Evolutionary conservation across 2,888 invertebrate species (phyloP), one percentile per base, ranked within the genome.

Genomic region (Troilus luridus): DNA sequence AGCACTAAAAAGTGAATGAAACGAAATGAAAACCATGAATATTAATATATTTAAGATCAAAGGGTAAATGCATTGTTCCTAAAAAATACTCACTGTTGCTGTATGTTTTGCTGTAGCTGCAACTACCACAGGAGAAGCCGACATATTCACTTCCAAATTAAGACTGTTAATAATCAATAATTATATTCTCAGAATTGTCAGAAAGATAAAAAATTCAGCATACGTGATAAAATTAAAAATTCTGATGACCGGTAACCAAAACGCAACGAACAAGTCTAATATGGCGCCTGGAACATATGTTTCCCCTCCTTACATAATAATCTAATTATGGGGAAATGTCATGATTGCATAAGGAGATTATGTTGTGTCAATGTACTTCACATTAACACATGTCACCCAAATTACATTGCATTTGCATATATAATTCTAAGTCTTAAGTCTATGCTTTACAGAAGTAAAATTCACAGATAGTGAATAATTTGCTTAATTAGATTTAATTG

Each of bases 71-170:
- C 27, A 12, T 24, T 2, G 56, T 56, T 0, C 9, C 21, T 54
- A 1, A 27, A 54, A 88, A 72, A 56, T 90, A 95, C 96, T 96
- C 95, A 98, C 98, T 93, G 98, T 97, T 59, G 97, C 97, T 62
- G 98, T 97, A 93, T 98, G 98, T 94, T 97, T 97, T 92, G 96
- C 96, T 91, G 97, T 96, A 92, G 98, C 97, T 93, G 97, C 96
- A 93, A 98, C 96, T 93, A 98, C 96, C 93, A 98, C 97, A 92
- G 97, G 97, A 94, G 96, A 96, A 14, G 92, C 91, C 12, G 93
- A 92, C 93, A 93, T 93, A 56, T 54, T 90, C 24, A 58, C 56
- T 62, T n/a, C 56, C 19, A 85, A 54, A 56, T 85, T 85, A 85
- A 85, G n/a, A 56, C 21, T n/a, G n/a, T 1, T 56, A 56, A 85